These are phyloP conservation scores for Teinopalpus imperialis DNA, from an alignment of 2,888 invertebrate genomes.

Conservation along the genomic window DNA sequence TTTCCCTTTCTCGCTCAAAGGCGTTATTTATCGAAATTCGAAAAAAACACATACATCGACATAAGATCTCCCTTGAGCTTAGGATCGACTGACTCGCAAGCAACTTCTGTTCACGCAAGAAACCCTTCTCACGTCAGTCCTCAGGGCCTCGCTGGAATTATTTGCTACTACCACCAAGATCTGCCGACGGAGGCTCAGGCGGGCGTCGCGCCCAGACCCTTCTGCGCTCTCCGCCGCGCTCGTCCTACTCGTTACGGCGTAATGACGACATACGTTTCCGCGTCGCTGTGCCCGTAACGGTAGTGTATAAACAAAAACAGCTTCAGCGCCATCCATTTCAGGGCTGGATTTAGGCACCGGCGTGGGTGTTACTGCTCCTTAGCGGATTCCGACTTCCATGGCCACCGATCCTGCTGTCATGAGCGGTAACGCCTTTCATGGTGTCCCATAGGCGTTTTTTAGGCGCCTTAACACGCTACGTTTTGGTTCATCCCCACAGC, in stretches of 20 bases:
- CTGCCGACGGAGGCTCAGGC: too few species aligned
- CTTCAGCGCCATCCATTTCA: constrained; percentile 85
- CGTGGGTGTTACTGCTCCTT: constrained; percentile 83
- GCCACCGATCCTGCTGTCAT: constrained; percentile 87
- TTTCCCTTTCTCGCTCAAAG: too few species aligned
- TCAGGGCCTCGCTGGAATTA: constrained; percentile 5
- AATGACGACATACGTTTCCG: too few species aligned
- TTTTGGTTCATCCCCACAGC: constrained; percentile 90
- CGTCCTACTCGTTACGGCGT: too few species aligned
- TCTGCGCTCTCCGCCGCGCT: background rate
- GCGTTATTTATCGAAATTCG: too few species aligned
- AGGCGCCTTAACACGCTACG: constrained; percentile 86
- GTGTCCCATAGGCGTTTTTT: too few species aligned
- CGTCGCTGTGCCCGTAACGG: constrained; percentile 39
- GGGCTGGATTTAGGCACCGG: too few species aligned
- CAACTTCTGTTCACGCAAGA: too few species aligned
- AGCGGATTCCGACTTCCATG: too few species aligned
- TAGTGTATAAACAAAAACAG: constrained; percentile 74
- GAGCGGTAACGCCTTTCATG: constrained; percentile 84
- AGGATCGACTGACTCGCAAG: too few species aligned
- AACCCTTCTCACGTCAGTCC: too few species aligned
- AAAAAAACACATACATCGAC: constrained; percentile 1
- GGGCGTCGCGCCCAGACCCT: background rate
- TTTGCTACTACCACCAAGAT: background rate
- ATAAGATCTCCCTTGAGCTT: background rate